Conservation (phyloP, 2,888 invertebrate species). For the Hedya salicella region DNA sequence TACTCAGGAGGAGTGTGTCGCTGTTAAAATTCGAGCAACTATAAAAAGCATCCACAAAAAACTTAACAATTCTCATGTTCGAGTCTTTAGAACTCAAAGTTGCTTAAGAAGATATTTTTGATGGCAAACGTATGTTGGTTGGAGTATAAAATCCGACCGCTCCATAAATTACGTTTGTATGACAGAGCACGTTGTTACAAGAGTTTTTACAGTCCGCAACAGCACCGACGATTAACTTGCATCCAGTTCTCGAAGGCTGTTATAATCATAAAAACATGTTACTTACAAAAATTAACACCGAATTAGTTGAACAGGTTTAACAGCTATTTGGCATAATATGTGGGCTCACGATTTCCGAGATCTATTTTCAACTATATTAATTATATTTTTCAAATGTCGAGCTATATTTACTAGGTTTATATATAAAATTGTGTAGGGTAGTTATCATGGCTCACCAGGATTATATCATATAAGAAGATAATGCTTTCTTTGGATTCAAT, state of each 20-base stretch:
- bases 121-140: conserved; percentile 46
- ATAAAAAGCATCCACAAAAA: conserved; percentile 38
- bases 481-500: too few relatives aligned
- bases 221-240: conserved; percentile 64
- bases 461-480: too few relatives aligned
- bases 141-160: conserved; percentile 61
- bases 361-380: neutral
- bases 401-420: too few relatives aligned
- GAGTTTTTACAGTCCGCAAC: conserved; percentile 70
- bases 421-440: too few relatives aligned
- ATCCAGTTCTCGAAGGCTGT: conserved; percentile 31
- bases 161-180: conserved; percentile 79
- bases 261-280: conserved; percentile 35
- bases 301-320: conserved; percentile 8
- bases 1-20: conserved; percentile 71
- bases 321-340: conserved; percentile 2
- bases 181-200: conserved; percentile 78
- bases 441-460: too few relatives aligned
- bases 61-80: conserved; percentile 35
- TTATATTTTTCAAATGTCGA: neutral
- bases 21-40: conserved; percentile 59
- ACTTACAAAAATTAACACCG: conserved; percentile 8
- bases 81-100: conserved; percentile 50
- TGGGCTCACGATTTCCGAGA: neutral
- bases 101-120: conserved; percentile 29